These are phyloP conservation scores for Suncus etruscus DNA, from an alignment of 2,113 vertebrate genomes.

Conservation along the genomic window DNA sequence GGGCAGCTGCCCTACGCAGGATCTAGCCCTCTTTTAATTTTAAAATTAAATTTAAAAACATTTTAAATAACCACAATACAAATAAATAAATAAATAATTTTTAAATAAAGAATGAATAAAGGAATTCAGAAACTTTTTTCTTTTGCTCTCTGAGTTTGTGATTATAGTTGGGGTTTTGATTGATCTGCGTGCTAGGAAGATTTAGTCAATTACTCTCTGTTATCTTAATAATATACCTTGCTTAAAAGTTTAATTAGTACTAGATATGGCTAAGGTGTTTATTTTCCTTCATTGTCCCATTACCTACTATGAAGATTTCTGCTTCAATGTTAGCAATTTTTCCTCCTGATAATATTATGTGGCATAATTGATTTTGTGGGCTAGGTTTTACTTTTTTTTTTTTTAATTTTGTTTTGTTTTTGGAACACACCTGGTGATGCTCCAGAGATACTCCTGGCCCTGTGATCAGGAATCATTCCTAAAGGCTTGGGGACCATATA, in stretches of 20 bases:
- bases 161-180: background rate
- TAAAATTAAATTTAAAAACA: too few relatives aligned
- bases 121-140: too few relatives aligned
- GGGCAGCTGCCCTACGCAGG: too few relatives aligned
- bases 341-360: background rate
- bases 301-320: background rate
- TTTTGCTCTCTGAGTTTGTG: background rate
- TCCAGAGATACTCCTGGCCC: too few relatives aligned
- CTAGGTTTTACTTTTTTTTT: background rate
- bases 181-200: background rate
- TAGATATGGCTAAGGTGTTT: background rate
- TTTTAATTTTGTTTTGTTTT: too few relatives aligned
- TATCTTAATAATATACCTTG: background rate
- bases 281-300: background rate
- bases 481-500: too few relatives aligned
- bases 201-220: background rate
- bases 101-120: background rate
- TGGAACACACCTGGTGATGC: too few relatives aligned
- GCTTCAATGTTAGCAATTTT: constrained; percentile 12
- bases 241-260: background rate
- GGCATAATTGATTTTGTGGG: constrained; percentile 36
- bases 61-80: too few relatives aligned
- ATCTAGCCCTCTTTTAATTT: too few relatives aligned
- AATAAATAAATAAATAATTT: too few relatives aligned
- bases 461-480: too few relatives aligned